Evolutionary conservation across 2,888 invertebrate genomes (phyloP), one percentile per base, ranked within the genome.

Genomic region (Mimumesa dahlbomi): DNA sequence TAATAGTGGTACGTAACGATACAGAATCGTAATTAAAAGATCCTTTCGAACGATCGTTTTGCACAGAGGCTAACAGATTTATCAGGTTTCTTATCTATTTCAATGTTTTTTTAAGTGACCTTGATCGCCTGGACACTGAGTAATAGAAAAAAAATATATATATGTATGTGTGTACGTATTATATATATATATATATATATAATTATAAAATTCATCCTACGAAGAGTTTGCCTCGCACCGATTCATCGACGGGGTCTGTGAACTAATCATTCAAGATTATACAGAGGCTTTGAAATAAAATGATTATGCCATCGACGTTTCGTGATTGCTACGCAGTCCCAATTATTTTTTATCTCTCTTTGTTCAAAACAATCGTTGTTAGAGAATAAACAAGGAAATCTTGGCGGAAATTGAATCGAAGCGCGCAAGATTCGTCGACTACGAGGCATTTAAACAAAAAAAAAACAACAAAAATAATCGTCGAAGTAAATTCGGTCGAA

Each of bases 181-280:
- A 13, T 48, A 56, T 31, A 13, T 22, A 34, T 52, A 29, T 56
- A 9, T 66, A 31, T 53, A 66, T 49, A 57, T 53, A 50, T 43
- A 75, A 31, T 66, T 75, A 68, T 63, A 76, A 81, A 81, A 75
- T 70, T 76, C 40, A 59, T 69, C 45, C 71, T 78, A 75, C 67
- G 66, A 59, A 50, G 62, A 65, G 57, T 54, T 18, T 38, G 43
- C 25, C 46, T 43, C 43, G 42, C 56, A 59, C 58, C 63, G 43
- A 40, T 34, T 65, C 19, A 58, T 52, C 54, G 18, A 46, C 52
- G 45, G 61, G 40, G 46, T 40, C 36, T 19, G 52, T 58, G 43
- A 70, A 67, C 42, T 52, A 67, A 71, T 25, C 36, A n/a, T n/a
- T 34, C 11, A 1, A 4, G 11, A n/a, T 34, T 34, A 34, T n/a